Evolutionary conservation across 2,888 invertebrate genomes (phyloP).

Genomic region (Athripsodes cinereus): DNA sequence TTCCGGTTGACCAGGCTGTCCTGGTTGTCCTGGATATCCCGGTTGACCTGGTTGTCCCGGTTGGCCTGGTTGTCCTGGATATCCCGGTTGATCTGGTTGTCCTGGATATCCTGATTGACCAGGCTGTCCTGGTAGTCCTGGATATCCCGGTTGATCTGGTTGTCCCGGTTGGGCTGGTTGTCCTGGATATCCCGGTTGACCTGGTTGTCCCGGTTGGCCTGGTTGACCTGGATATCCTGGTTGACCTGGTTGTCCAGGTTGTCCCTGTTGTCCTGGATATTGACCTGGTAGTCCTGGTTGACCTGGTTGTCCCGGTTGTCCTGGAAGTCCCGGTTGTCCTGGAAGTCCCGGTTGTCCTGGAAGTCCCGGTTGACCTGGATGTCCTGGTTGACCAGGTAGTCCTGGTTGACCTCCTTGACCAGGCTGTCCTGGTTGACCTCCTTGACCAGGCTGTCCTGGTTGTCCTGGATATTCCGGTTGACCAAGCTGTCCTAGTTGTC

Average conservation of each 20-base stretch:
- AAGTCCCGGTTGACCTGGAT: constrained; percentile 30
- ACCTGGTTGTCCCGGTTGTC: constrained; percentile 29
- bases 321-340: constrained; percentile 40
- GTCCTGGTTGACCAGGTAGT: constrained; percentile 35
- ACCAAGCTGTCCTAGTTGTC: constrained; percentile 26
- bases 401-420: constrained; percentile 15
- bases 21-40: constrained; percentile 24
- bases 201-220: constrained; percentile 17
- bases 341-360: constrained; percentile 32
- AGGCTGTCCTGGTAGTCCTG: constrained; percentile 9
- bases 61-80: constrained; percentile 21
- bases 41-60: constrained; percentile 11
- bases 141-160: constrained; percentile 15
- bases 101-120: constrained; percentile 12
- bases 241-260: constrained; percentile 30
- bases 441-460: constrained; percentile 29
- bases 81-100: neutral
- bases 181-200: constrained; percentile 10
- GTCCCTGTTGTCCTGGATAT: constrained; percentile 16
- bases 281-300: constrained; percentile 42
- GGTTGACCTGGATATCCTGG: constrained; percentile 37
- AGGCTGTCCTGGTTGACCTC: constrained; percentile 17
- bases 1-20: constrained; percentile 22
- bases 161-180: constrained; percentile 28
- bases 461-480: constrained; percentile 17